phyloP scores from a whole-genome alignment of 30 jellyfish, hydroid and myxozoan species.

The Sanderia malayensis region DNA sequence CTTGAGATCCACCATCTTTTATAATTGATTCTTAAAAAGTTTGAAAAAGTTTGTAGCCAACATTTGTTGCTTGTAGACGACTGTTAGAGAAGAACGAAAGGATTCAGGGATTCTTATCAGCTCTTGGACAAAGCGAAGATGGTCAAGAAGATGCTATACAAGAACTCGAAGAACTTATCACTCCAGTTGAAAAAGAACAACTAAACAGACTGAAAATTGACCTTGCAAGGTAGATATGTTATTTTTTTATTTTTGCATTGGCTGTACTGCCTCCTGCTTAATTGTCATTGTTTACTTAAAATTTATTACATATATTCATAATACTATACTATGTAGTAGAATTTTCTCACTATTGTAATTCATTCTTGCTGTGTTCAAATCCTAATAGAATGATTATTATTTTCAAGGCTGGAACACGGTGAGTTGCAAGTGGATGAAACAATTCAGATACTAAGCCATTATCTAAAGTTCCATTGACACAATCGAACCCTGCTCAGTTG shows the following conservation, averaged over 20 bases:
- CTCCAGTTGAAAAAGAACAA: conserved; percentile 94
- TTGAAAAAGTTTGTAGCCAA: too few relatives aligned
- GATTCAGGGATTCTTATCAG: conserved; percentile 79
- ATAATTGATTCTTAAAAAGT: too few relatives aligned
- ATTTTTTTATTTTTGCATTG: background rate
- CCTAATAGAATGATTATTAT: background rate
- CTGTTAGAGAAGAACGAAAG: conserved; percentile 85
- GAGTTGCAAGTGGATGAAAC: conserved; percentile 88
- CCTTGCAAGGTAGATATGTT: conserved; percentile 65
- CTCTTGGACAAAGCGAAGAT: conserved; percentile 73
- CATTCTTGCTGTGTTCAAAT: background rate
- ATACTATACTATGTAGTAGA: background rate
- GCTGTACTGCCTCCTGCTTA: background rate
- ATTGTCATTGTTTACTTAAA: background rate
- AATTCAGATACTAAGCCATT: conserved; percentile 47
- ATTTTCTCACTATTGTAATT: background rate
- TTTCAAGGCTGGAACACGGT: conserved; percentile 80
- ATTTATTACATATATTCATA: background rate
- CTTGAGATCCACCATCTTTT: too few relatives aligned
- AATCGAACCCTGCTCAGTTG: background rate
- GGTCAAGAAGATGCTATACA: conserved; percentile 77
- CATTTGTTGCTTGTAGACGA: conserved; percentile 49
- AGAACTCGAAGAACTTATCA: conserved; percentile 89
- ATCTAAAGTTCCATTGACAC: conserved; percentile 46
- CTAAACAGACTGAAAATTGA: conserved; percentile 73